Base-by-base conservation (phyloP, 1,140 invertebrate species). In the Tetraneura akinire region DNA sequence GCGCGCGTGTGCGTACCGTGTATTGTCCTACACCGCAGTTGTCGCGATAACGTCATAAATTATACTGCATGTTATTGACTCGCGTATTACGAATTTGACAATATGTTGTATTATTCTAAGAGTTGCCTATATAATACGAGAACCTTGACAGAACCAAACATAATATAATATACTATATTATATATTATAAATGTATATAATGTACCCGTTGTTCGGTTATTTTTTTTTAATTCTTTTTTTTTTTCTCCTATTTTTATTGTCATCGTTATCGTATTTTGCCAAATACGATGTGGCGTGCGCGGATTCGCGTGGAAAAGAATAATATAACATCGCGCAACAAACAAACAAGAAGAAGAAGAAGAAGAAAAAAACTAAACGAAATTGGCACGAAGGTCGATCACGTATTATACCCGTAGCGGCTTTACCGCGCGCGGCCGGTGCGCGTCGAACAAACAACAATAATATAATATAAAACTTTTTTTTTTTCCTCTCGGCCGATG, bases 311-410 rank as follows among this genome's bases (percentile, higher is more conserved):
- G 14, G 21, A 76, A 73, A 76, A 37, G 32, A 76, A 76, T 68
- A 68, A 47, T 68, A 66, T 66, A 11, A 53, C 11, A 37, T 37
- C 3, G 21, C 9, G 23, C 32, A 62, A 62, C 42, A 45, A 62
- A 62, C 74, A 21, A 26, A 13, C 42, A 26, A 26, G 29, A 18
- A 32, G 55, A n/a, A n/a, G n/a, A n/a, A 76, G 57, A 73, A 47
- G 37, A 47, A 68, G 21, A 23, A 64, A 64, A 64, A 64, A 37
- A n/a, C 37, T 45, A 51, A 73, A 53, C 70, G 18, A 73, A 60
- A 62, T 60, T 51, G 37, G 74, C 55, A 78, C 45, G 74, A 78
- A 78, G 74, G 74, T 78, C 55, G 73, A 60, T 76, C 73, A 45
- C 32, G 55, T 78, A 42, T 37, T 37, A 37, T 37, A 37, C 32